phyloP scores from a whole-genome alignment of 2,797 vertebrate genomes.

The Amblyraja radiata region DNA sequence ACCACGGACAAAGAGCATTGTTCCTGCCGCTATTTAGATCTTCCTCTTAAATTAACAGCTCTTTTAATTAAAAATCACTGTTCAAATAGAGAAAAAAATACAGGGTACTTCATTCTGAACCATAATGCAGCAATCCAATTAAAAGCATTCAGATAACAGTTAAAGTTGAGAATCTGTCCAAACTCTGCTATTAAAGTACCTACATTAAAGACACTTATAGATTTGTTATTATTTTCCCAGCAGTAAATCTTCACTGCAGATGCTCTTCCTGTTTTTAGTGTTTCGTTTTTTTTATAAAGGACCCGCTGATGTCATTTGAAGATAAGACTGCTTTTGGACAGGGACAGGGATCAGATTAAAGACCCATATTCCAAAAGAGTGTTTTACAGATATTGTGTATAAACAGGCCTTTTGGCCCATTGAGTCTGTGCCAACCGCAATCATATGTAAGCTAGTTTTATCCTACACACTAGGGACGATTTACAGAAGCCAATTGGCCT shows the following conservation, averaged over 20 bases:
- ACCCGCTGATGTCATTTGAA: neutral
- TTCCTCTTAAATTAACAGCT: neutral
- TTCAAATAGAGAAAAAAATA: neutral
- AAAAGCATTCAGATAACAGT: constrained; percentile 19
- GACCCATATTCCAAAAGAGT: neutral
- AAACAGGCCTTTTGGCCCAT: too few relatives aligned
- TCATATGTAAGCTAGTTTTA: too few relatives aligned
- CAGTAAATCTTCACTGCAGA: neutral
- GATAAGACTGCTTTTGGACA: neutral
- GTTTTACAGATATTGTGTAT: too few relatives aligned
- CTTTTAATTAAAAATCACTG: constrained; percentile 31
- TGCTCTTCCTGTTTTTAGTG: neutral
- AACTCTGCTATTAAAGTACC: constrained; percentile 1
- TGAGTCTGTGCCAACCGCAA: too few relatives aligned
- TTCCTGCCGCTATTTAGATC: neutral
- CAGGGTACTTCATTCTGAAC: neutral
- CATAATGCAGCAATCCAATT: constrained; percentile 23
- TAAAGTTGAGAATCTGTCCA: neutral
- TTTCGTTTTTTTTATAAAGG: neutral
- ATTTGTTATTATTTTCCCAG: constrained; percentile 18
- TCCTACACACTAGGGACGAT: too few relatives aligned
- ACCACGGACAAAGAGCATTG: neutral
- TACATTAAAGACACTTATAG: neutral
- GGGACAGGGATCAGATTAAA: neutral
- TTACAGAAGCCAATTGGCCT: too few relatives aligned